phyloP scores from a whole-genome alignment of 2,797 vertebrate genomes.

The Halcyon chelicuti region DNA sequence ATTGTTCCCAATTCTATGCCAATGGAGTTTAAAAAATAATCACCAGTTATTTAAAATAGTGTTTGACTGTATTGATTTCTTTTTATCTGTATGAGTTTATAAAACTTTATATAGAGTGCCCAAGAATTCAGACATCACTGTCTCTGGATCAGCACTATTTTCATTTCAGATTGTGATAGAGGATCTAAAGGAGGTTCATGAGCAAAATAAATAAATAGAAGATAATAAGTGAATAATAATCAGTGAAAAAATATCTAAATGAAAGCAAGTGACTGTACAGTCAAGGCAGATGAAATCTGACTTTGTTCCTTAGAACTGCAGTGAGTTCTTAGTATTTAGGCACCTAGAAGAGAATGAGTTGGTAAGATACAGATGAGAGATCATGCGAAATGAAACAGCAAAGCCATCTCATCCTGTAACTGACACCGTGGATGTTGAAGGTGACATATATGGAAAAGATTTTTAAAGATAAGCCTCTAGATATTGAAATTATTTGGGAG shows the following conservation, averaged over 20 bases:
- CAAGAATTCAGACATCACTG: rapidly evolving
- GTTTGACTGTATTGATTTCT: not conserved
- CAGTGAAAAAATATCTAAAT: not conserved
- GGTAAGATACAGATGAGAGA: not conserved
- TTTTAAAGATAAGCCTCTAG: not conserved
- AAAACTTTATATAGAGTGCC: too few relatives aligned
- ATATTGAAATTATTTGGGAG: not conserved
- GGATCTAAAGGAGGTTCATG: not conserved
- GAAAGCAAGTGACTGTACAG: not conserved
- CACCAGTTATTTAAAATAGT: not conserved
- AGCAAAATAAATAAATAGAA: not conserved
- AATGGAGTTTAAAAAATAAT: not conserved
- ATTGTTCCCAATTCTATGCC: not conserved
- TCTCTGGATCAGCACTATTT: not conserved
- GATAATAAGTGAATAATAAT: not conserved
- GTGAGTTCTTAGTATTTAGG: not conserved
- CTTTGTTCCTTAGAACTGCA: not conserved
- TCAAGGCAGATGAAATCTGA: not conserved
- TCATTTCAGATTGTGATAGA: not conserved
- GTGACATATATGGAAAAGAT: not conserved
- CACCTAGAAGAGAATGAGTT: not conserved
- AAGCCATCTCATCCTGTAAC: not conserved
- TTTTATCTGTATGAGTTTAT: not conserved
- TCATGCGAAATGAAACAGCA: not conserved
- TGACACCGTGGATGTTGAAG: not conserved